These are phyloP conservation scores for Pteropus alecto DNA, from an alignment of 2,113 vertebrate species.

Conservation along the genomic window DNA sequence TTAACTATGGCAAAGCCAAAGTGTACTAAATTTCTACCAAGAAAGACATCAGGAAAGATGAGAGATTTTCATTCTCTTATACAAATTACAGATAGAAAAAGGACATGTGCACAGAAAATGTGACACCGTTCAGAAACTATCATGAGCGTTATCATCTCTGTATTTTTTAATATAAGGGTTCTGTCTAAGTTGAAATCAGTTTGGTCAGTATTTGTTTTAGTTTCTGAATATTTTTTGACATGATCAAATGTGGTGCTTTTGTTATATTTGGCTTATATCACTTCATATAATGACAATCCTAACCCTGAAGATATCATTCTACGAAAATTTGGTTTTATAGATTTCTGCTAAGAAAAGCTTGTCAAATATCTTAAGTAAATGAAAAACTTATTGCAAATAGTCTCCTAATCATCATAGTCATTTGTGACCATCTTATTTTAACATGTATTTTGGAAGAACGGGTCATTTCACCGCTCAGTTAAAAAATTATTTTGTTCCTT, in stretches of 20 bases:
- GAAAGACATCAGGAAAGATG: constrained; percentile 22
- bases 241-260: neutral
- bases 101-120: neutral
- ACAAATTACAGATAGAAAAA: constrained; percentile 39
- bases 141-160: neutral
- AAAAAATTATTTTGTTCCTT: constrained; percentile 61
- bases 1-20: constrained; percentile 1
- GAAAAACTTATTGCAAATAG: constrained; percentile 14
- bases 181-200: neutral
- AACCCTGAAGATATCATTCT: neutral
- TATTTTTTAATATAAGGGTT: neutral
- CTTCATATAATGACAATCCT: neutral
- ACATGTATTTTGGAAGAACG: constrained; percentile 51
- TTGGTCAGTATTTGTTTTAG: neutral
- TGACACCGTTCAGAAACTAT: neutral
- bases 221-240: neutral
- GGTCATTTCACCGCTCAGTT: constrained; percentile 54
- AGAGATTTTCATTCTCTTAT: constrained; percentile 8
- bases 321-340: neutral
- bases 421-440: constrained; percentile 40
- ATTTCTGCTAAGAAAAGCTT: constrained; percentile 32
- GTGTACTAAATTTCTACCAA: constrained; percentile 29
- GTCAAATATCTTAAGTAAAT: constrained; percentile 14
- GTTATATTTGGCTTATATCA: neutral
- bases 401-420: neutral